Evolutionary conservation across 2,797 vertebrate species (phyloP), one percentile per base, ranked within the genome.

Genomic region (Sitta carolinensis): DNA sequence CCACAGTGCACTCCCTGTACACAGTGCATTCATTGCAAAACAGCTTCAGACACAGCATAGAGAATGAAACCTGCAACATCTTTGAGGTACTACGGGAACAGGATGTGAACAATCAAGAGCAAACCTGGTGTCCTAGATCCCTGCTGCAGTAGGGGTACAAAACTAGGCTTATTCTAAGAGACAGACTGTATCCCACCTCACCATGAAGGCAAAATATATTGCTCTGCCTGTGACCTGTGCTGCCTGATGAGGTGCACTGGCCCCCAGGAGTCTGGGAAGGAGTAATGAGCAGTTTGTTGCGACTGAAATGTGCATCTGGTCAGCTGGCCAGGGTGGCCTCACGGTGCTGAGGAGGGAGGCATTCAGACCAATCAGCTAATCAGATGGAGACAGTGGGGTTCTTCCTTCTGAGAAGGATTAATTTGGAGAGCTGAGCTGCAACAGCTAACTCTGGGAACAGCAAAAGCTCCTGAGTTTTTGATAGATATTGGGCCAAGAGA

Each of bases 61-160:
- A 76, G n/a, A 50, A 45, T 15, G 68, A 87, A 73, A 77, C 29
- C 40, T 5, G 5, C 50, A 54, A 55, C 17, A 47, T 3, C 42
- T 77, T 30, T 16, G 42, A 68, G 29, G n/a, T 55, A 51, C 26
- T 0, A 0, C 10, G 3, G 18, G 40, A 68, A 16, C 21, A 47
- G 43, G 38, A 48, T 0, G 0, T 26, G n/a, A 55, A 30, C 25
- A 32, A 50, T 54, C 12, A 58, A 9, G 27, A 55, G 30, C 36
- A 59, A 47, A 16, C 26, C 45, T 1, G 2, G 16, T 68, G 59
- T 48, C 54, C 43, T 15, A 18, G 8, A 11, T 59, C n/a, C 59
- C 1, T 2, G 64, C 45, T 38, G 36, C 22, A n/a, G 32, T 0
- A 7, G 48, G 52, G 68, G 17, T 54, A 30, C 17, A 36, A 67